A percentile compares a stretch with the other conserved stretches of the same genome.
These are phyloP conservation scores for Ctenicera cuprea DNA, from an alignment of 2,888 invertebrate genomes.

Conservation along the genomic window DNA sequence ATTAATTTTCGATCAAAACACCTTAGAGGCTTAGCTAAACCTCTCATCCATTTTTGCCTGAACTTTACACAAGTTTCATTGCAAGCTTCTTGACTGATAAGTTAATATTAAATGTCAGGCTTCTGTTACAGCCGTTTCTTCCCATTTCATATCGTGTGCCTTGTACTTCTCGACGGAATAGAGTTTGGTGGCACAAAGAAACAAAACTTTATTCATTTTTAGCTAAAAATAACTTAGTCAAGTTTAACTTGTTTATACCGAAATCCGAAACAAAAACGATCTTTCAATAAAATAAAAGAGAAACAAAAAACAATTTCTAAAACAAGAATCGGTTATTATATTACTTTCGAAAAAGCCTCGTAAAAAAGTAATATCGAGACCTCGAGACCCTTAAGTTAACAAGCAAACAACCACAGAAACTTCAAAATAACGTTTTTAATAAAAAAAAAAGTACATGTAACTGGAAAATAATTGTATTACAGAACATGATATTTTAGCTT, in stretches of 20 bases:
- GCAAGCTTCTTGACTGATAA: conserved; percentile 21
- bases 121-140: conserved; percentile 37
- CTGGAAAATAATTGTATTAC: too few species aligned
- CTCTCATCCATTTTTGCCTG: neutral
- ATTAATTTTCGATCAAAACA: too few species aligned
- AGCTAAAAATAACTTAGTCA: conserved; percentile 6
- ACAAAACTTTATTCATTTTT: conserved; percentile 4
- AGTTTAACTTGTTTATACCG: conserved; percentile 4
- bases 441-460: too few species aligned
- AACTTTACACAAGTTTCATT: conserved; percentile 5
- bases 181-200: neutral
- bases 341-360: conserved; percentile 1
- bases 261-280: conserved; percentile 8
- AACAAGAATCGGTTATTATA: conserved; percentile 14
- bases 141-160: conserved; percentile 32
- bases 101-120: conserved; percentile 41
- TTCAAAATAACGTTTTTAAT: too few species aligned
- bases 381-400: neutral
- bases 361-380: conserved; percentile 15
- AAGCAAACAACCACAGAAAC: neutral
- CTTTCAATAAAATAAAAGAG: neutral
- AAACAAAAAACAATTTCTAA: conserved; percentile 4
- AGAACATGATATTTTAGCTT: too few species aligned
- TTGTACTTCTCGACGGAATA: conserved; percentile 2
- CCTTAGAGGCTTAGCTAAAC: too few species aligned